A percentile compares a stretch with the other conserved stretches of the same genome.
Conservation (phyloP, 2,888 invertebrate genomes). For the Matsumyia berberina region DNA sequence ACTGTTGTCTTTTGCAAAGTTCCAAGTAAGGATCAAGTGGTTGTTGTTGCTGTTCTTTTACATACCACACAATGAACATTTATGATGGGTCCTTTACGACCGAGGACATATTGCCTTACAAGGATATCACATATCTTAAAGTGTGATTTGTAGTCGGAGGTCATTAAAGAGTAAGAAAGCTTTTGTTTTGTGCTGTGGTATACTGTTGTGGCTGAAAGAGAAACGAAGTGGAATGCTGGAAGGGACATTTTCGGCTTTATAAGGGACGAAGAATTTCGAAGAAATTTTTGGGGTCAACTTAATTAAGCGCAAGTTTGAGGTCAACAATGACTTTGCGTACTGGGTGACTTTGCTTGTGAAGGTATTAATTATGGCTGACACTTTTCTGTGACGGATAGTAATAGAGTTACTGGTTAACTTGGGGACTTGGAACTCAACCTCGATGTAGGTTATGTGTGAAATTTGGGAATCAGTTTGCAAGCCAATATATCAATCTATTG, state of each 20-base stretch:
- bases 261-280: neutral
- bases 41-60: slow-evolving; percentile 36
- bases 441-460: too few species aligned
- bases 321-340: neutral
- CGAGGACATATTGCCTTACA: slow-evolving; percentile 38
- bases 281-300: slow-evolving; percentile 4
- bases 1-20: slow-evolving; percentile 37
- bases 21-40: slow-evolving; percentile 32
- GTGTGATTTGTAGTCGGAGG: slow-evolving; percentile 40
- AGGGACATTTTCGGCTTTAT: slow-evolving; percentile 7
- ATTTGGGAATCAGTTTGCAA: too few species aligned
- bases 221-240: slow-evolving; percentile 6
- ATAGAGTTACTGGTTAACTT: too few species aligned
- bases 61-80: slow-evolving; percentile 53
- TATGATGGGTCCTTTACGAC: slow-evolving; percentile 46
- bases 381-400: too few species aligned
- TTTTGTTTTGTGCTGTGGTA: slow-evolving; percentile 17
- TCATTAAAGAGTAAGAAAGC: slow-evolving; percentile 31
- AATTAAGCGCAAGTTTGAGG: slow-evolving; percentile 5
- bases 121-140: slow-evolving; percentile 50
- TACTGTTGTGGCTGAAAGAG: neutral
- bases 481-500: too few species aligned
- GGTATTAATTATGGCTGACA: neutral
- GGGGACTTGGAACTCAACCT: too few species aligned
- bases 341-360: neutral